Conservation (phyloP, 1,140 invertebrate species). For the Drosophila kohkoa region DNA sequence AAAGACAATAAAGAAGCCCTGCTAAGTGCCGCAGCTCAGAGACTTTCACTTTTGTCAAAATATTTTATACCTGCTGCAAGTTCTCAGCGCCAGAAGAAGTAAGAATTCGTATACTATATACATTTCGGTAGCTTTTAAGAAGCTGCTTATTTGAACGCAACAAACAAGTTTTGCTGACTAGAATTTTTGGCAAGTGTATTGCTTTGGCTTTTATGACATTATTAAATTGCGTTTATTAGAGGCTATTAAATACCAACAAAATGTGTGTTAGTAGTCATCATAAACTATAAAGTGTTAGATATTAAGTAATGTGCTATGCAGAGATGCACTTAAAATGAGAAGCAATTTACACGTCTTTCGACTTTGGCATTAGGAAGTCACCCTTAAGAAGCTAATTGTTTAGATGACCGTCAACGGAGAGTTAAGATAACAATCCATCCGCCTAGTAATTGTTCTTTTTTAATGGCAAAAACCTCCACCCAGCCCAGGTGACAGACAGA, state of each 20-base stretch:
- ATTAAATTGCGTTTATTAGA: conserved; percentile 21
- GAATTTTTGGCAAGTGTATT: conserved; percentile 33
- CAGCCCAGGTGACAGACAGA: conserved; percentile 1
- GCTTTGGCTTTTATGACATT: conserved; percentile 16
- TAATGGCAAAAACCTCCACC: conserved; percentile 50
- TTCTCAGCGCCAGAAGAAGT: background rate
- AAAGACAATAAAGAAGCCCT: no score
- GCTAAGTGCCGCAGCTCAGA: no score
- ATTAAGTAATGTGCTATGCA: conserved; percentile 35
- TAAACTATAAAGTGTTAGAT: conserved; percentile 13
- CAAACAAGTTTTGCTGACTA: background rate
- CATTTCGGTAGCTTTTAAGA: no score
- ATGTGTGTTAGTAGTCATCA: conserved; percentile 48
- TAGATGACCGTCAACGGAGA: conserved; percentile 40
- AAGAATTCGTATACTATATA: background rate
- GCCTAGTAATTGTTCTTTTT: conserved; percentile 63
- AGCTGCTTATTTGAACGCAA: background rate
- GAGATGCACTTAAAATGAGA: conserved; percentile 18
- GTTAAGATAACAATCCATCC: conserved; percentile 54
- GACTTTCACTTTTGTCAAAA: no score
- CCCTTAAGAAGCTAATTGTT: conserved; percentile 39
- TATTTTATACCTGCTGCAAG: no score
- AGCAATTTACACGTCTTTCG: conserved; percentile 13
- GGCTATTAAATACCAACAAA: conserved; percentile 14
- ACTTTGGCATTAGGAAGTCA: conserved; percentile 56